Conservation (phyloP, 1,140 invertebrate species). For the Mamestra configurata region DNA sequence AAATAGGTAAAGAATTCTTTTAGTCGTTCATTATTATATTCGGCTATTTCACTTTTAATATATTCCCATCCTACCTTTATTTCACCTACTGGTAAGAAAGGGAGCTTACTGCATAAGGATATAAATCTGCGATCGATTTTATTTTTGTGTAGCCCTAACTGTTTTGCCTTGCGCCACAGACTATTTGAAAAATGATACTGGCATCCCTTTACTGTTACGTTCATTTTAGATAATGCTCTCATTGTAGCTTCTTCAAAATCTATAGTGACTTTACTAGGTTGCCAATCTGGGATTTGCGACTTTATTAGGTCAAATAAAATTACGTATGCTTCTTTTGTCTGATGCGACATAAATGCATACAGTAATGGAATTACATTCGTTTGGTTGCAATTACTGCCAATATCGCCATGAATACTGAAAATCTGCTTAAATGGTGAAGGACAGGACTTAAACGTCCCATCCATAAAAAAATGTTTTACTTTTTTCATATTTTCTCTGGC, state of each 20-base stretch:
- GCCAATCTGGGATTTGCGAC: neutral
- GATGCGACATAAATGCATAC: conserved; percentile 5
- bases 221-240: too few relatives aligned
- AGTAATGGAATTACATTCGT: neutral
- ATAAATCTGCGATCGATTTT: neutral
- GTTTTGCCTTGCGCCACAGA: neutral
- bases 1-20: neutral
- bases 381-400: conserved; percentile 12
- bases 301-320: conserved; percentile 8
- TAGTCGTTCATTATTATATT: neutral
- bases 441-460: conserved; percentile 7
- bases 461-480: conserved; percentile 14
- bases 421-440: conserved; percentile 6
- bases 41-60: neutral
- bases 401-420: neutral
- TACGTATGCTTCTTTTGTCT: neutral
- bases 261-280: neutral
- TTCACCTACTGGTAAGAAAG: neutral
- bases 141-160: neutral
- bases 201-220: too few relatives aligned
- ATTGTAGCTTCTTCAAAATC: too few relatives aligned
- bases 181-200: too few relatives aligned
- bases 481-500: conserved; percentile 11
- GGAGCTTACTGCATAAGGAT: neutral
- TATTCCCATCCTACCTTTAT: neutral